Conservation (phyloP, 53 echinoderm and acorn worm species). For the Temnopleurus reevesii region DNA sequence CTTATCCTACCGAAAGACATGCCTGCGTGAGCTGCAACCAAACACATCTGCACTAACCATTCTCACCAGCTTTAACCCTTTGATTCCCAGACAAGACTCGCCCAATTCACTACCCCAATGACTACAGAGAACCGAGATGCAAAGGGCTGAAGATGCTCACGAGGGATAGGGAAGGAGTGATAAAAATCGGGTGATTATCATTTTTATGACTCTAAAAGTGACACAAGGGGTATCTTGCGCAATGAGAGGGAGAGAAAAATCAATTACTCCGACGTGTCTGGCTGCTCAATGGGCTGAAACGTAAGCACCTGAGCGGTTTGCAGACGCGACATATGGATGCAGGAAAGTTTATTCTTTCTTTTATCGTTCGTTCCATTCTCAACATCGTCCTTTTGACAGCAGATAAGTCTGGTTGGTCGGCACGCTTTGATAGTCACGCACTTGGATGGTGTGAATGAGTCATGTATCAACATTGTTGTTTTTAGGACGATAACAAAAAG, state of each 20-base stretch:
- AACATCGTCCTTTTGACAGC: not conserved
- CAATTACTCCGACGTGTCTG: constrained; percentile 36
- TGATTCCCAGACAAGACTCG: not conserved
- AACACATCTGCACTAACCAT: constrained; percentile 9
- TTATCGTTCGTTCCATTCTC: not conserved
- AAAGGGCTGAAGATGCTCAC: too few species aligned
- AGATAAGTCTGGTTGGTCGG: not conserved
- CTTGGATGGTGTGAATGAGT: constrained; percentile 9
- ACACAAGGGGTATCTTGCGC: constrained; percentile 34
- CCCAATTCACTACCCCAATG: too few species aligned
- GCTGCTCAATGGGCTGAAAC: constrained; percentile 19
- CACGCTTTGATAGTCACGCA: not conserved
- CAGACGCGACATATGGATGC: constrained; percentile 8
- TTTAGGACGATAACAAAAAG: not conserved
- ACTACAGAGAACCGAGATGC: too few species aligned
- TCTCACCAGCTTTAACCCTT: not conserved
- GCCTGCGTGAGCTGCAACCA: constrained; percentile 7
- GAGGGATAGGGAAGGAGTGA: not conserved
- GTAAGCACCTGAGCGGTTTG: not conserved
- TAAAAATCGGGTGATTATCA: not conserved
- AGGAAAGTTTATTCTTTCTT: not conserved
- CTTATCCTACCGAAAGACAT: not conserved
- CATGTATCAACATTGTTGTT: not conserved
- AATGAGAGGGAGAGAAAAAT: constrained; percentile 37
- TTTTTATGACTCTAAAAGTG: constrained; percentile 30